A percentile compares a stretch with the other conserved stretches of the same genome.
Conservation (phyloP, 2,797 vertebrate species). For the Sparidentex hasta region DNA sequence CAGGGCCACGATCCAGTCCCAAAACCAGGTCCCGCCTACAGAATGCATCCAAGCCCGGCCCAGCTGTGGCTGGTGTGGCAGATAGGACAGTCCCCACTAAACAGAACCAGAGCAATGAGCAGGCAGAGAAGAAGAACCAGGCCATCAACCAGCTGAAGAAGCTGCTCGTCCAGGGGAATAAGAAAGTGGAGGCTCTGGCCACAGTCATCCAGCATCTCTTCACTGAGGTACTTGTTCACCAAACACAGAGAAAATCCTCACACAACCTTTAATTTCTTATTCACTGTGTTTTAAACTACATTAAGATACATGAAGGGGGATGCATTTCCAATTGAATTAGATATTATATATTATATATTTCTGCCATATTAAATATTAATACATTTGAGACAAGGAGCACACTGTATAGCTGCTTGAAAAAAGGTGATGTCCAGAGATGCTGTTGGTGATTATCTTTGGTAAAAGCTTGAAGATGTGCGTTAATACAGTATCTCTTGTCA, state of each 20-base stretch:
- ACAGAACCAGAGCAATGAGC: slow-evolving; percentile 68
- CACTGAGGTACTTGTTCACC: slow-evolving; percentile 70
- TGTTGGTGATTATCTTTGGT: not conserved
- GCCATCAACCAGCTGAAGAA: slow-evolving; percentile 76
- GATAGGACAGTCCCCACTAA: slow-evolving; percentile 20
- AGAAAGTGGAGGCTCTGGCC: slow-evolving; percentile 82
- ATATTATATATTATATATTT: no score
- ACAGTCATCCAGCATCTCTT: slow-evolving; percentile 85
- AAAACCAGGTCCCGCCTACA: slow-evolving; percentile 51
- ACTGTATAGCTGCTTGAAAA: not conserved
- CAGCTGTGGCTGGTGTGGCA: not conserved
- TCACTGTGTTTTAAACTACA: not conserved
- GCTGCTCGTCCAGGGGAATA: slow-evolving; percentile 79
- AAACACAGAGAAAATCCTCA: not conserved
- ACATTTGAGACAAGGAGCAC: not conserved
- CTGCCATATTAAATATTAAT: not conserved
- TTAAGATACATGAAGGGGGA: not conserved
- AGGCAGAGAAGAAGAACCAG: slow-evolving; percentile 78
- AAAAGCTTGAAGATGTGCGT: not conserved
- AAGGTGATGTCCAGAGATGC: not conserved
- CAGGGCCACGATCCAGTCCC: slow-evolving; percentile 39
- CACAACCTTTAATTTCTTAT: not conserved
- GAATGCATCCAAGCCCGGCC: slow-evolving; percentile 23
- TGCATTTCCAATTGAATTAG: not conserved
- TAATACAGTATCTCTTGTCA: not conserved